A percentile compares a stretch with the other conserved stretches of the same genome.
Evolutionary conservation across 1,140 invertebrate species (phyloP).

Genomic region (Drosophila mauritiana): DNA sequence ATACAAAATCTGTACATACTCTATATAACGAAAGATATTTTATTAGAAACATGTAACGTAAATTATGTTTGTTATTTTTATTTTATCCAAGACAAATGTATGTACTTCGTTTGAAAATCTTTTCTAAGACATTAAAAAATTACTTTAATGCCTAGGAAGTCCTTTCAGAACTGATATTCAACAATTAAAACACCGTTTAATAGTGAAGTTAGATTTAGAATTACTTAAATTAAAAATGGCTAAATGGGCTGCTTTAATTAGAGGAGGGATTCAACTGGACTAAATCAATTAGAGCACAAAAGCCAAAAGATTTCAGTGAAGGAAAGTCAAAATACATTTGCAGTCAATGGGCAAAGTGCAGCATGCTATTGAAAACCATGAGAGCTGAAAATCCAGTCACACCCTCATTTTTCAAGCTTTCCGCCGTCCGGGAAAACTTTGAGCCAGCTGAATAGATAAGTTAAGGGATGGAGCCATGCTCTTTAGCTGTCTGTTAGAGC

Average conservation of each 20-base stretch:
- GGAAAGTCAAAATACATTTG: conserved; percentile 6
- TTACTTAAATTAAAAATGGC: background rate
- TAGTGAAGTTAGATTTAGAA: background rate
- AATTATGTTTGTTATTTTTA: too few species aligned
- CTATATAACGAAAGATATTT: too few species aligned
- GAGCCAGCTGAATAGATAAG: background rate
- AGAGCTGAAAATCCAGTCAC: conserved; percentile 37
- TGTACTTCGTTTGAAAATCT: too few species aligned
- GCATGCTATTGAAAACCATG: conserved; percentile 51
- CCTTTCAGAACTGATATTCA: too few species aligned
- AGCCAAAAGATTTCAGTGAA: conserved; percentile 25
- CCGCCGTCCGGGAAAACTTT: background rate
- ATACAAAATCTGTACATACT: background rate
- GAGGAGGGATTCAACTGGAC: background rate
- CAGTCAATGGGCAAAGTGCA: conserved; percentile 51
- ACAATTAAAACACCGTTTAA: background rate
- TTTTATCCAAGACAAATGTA: too few species aligned
- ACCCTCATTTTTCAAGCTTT: conserved; percentile 18
- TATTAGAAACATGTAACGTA: too few species aligned
- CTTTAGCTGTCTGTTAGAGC: conserved; percentile 16
- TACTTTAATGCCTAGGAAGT: too few species aligned
- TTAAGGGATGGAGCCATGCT: background rate
- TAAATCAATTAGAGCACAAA: conserved; percentile 3
- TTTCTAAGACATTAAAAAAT: too few species aligned
- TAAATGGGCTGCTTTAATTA: background rate